Percentiles rank a stretch among this genome's conserved stretches.
phyloP scores from a whole-genome alignment of 2,888 invertebrate genomes.

The Polyommatus iphigenia region DNA sequence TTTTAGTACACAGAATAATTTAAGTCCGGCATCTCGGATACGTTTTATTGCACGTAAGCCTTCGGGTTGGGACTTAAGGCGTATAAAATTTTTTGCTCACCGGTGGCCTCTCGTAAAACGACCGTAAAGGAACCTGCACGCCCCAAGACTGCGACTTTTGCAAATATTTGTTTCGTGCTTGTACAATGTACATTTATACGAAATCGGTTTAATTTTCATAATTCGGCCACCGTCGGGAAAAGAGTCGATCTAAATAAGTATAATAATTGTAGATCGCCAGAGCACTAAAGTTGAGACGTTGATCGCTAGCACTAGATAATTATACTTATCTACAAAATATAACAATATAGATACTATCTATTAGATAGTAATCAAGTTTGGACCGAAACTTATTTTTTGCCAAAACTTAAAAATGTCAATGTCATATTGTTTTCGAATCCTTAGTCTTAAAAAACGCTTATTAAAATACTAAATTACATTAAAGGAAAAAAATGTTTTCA shows the following conservation, averaged over 20 bases:
- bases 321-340: too few species aligned
- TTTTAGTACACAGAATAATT: neutral
- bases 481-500: neutral
- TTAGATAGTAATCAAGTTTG: too few species aligned
- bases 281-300: too few species aligned
- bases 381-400: too few species aligned
- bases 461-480: neutral
- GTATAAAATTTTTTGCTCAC: neutral
- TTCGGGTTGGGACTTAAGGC: neutral
- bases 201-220: neutral
- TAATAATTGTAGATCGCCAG: too few species aligned
- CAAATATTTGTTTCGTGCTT: neutral
- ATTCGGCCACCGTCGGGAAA: neutral
- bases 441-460: neutral
- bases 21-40: neutral
- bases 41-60: constrained; percentile 13
- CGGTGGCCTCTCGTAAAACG: constrained; percentile 20
- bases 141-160: neutral
- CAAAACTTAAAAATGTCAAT: too few species aligned
- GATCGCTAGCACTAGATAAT: too few species aligned
- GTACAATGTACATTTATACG: neutral
- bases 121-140: constrained; percentile 18
- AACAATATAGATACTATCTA: too few species aligned
- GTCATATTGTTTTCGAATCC: too few species aligned
- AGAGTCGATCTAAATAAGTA: neutral